These are phyloP conservation scores for Ferdinandea cuprea DNA, from an alignment of 2,888 invertebrate species.

Conservation along the genomic window DNA sequence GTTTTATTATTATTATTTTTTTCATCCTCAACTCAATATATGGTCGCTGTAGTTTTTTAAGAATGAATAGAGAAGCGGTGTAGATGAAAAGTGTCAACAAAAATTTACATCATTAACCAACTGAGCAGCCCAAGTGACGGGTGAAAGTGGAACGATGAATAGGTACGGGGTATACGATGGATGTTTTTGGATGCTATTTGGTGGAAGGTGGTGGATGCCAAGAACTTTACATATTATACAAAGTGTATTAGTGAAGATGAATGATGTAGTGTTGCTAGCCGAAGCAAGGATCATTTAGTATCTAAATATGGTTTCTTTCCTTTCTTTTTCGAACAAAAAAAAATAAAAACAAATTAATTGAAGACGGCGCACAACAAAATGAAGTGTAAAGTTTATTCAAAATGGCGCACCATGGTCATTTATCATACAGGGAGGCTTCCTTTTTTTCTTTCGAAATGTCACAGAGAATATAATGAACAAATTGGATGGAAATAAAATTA, in stretches of 20 bases:
- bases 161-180: neutral
- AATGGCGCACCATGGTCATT: conserved; percentile 58
- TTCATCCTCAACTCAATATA: conserved; percentile 11
- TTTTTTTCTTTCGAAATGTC: conserved; percentile 10
- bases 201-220: conserved; percentile 10
- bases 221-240: conserved; percentile 2
- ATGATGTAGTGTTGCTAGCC: conserved; percentile 58
- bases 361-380: conserved; percentile 50
- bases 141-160: conserved; percentile 44
- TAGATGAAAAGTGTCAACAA: conserved; percentile 72
- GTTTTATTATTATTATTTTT: no score
- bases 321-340: conserved; percentile 6
- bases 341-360: conserved; percentile 50
- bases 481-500: conserved; percentile 34
- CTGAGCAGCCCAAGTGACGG: conserved; percentile 58
- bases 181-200: neutral
- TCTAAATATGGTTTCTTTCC: conserved; percentile 59
- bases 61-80: conserved; percentile 41
- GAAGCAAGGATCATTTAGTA: conserved; percentile 67
- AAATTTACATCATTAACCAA: conserved; percentile 74
- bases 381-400: conserved; percentile 71
- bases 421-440: conserved; percentile 50
- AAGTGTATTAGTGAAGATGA: conserved; percentile 21
- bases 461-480: conserved; percentile 33
- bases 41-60: conserved; percentile 42